Evolutionary conservation across 2,113 vertebrate genomes (phyloP), one percentile per base, ranked within the genome.

Genomic region (Hyperopisus bebe): DNA sequence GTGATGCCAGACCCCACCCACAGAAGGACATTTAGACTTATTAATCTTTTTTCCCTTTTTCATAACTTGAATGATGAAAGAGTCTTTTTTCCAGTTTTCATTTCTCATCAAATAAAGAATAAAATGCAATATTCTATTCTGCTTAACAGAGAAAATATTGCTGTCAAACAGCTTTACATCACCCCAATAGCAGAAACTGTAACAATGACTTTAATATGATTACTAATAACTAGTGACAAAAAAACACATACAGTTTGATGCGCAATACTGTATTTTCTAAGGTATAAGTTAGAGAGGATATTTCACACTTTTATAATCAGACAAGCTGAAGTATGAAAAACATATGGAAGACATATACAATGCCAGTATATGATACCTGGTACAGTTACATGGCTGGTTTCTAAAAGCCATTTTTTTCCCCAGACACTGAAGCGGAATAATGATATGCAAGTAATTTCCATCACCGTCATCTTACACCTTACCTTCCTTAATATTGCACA

Each of bases 181-280:
- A 74, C 35, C 8, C n/a, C 31, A 13, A 74, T 74, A 74, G 10
- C 31, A 35, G 27, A 74, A 70, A 70, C 66, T 35, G 31, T 74
- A 74, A 35, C 27, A 80, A 27, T 11, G 8, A 39, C 70, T 80
- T 42, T 80, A 35, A 42, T 42, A 39, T 80, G 74, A 42, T 80
- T 80, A 80, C 74, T 39, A 80, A 80, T 80, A 80, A 80, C 35
- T 80, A 80, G 6, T 77, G 70, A 77, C 70, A 77, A 77, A 77
- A 74, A 74, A 42, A 80, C 13, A 35, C 1, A 6, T 77, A 17
- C 70, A 80, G 13, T 77, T 77, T 39, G 70, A 77, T 77, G n/a
- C 1, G 8, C 35, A 80, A 17, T 80, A 42, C 6, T 80, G 74
- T 42, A 39, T 77, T 42, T 77, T 77, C 74, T 6, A 42, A 42